These are phyloP conservation scores for Parauchenoglanis ngamensis DNA, from an alignment of 2,797 vertebrate genomes.

Conservation along the genomic window DNA sequence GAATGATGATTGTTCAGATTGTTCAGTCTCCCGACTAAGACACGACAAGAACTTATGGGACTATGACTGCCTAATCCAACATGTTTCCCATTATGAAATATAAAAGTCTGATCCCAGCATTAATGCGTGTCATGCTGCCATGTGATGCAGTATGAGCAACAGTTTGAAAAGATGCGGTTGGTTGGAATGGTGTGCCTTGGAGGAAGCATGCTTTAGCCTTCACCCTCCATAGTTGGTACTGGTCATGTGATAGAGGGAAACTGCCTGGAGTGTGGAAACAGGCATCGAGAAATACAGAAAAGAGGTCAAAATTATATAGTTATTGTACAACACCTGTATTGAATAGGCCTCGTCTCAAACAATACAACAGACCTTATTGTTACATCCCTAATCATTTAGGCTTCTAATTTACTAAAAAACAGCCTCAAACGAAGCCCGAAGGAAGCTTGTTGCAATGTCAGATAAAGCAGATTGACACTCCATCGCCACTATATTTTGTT, in stretches of 20 bases:
- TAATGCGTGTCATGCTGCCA: neutral
- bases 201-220: neutral
- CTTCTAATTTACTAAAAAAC: neutral
- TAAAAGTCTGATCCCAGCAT: too few species aligned
- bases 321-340: neutral
- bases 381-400: neutral
- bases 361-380: neutral
- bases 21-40: too few species aligned
- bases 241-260: neutral
- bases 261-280: too few species aligned
- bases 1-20: too few species aligned
- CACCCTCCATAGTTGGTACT: neutral
- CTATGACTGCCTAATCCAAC: too few species aligned
- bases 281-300: neutral
- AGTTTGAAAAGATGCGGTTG: neutral
- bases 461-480: neutral
- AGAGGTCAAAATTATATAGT: neutral
- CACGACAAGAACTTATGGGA: too few species aligned
- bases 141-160: neutral
- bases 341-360: neutral
- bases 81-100: too few species aligned
- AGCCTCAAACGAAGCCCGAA: neutral
- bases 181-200: neutral
- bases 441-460: neutral
- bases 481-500: conserved; percentile 13